Percentiles rank a stretch among this genome's conserved stretches.
Conservation (phyloP, 2,113 vertebrate species). For the Machaerirhynchus nigripectus region DNA sequence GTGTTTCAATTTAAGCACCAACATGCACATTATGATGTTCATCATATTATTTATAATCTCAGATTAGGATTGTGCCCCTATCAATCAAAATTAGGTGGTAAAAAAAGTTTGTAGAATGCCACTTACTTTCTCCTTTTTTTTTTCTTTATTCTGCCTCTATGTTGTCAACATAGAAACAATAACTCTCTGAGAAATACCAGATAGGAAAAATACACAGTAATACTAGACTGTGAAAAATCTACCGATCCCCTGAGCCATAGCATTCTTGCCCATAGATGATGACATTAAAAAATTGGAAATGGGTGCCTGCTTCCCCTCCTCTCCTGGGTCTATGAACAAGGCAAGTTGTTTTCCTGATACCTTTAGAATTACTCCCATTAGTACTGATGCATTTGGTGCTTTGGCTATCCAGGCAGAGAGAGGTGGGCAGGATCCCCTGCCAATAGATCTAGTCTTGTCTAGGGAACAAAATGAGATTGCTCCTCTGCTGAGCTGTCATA, state of each 20-base stretch:
- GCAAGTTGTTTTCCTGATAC: conserved; percentile 65
- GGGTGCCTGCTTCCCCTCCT: conserved; percentile 42
- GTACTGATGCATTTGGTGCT: conserved; percentile 65
- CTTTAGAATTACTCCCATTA: conserved; percentile 63
- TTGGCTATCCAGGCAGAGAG: conserved; percentile 61
- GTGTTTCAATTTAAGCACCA: conserved; percentile 56
- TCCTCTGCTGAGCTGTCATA: conserved; percentile 29
- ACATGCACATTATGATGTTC: not conserved
- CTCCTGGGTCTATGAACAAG: conserved; percentile 52
- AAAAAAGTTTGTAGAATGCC: conserved; percentile 11
- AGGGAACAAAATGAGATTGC: conserved; percentile 36
- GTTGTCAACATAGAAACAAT: conserved; percentile 39
- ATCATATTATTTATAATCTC: not conserved
- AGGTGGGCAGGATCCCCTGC: conserved; percentile 60
- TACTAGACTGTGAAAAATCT: conserved; percentile 59
- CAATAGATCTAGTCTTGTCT: conserved; percentile 47
- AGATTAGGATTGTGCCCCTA: conserved; percentile 56
- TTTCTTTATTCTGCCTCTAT: not conserved
- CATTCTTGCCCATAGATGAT: conserved; percentile 52
- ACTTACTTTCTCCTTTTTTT: not conserved
- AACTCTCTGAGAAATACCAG: conserved; percentile 24
- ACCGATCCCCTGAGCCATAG: conserved; percentile 18
- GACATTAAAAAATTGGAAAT: conserved; percentile 60
- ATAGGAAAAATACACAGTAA: conserved; percentile 27
- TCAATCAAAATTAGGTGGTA: conserved; percentile 58